Evolutionary conservation across 1,140 invertebrate species (phyloP).

Genomic region (Apis cerana): DNA sequence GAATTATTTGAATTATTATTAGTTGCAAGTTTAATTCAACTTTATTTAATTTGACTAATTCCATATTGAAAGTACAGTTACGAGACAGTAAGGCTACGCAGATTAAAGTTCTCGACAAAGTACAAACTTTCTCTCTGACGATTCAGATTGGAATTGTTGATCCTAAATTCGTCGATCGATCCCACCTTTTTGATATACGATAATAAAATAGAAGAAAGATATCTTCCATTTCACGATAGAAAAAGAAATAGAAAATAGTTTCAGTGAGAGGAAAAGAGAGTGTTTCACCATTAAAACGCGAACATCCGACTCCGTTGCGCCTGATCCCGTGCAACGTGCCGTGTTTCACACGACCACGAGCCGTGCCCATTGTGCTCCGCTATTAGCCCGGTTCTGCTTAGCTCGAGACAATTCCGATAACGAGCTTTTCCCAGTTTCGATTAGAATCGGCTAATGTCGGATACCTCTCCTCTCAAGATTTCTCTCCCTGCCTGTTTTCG

Average conservation of each 20-base stretch:
- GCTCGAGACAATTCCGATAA: slow-evolving; percentile 57
- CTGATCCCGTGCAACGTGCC: slow-evolving; percentile 26
- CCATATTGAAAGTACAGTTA: no score
- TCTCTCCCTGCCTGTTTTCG: background rate
- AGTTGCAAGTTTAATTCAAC: no score
- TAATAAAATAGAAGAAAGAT: no score
- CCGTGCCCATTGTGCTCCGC: slow-evolving; percentile 26
- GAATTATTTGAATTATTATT: no score
- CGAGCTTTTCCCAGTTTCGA: slow-evolving; percentile 61
- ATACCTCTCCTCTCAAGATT: background rate
- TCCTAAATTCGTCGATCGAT: no score
- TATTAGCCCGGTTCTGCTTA: slow-evolving; percentile 34
- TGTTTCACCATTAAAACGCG: background rate
- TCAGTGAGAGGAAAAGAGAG: background rate
- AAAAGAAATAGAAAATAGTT: background rate
- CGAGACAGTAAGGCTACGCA: no score
- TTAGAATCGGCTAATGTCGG: slow-evolving; percentile 42
- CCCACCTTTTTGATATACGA: no score
- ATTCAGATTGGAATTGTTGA: no score
- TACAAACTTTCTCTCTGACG: no score
- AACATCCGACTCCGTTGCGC: background rate
- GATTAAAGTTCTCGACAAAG: no score
- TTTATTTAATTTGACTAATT: no score
- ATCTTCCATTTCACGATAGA: no score
- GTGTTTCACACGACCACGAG: slow-evolving; percentile 32